These are phyloP conservation scores for Lochmaea capreae DNA, from an alignment of 2,888 invertebrate species.

Conservation along the genomic window DNA sequence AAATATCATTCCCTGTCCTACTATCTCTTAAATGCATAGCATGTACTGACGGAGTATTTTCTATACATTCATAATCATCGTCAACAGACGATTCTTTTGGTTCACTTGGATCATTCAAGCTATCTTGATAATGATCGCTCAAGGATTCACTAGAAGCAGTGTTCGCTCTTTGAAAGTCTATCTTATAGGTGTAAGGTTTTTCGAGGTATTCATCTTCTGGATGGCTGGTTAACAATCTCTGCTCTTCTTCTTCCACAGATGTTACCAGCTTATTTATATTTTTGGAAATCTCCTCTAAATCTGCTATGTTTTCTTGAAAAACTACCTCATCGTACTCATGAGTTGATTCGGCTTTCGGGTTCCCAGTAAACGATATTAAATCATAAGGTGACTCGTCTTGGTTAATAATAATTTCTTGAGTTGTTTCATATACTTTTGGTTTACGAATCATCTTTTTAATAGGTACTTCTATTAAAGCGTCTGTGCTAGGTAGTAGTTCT, in stretches of 20 bases:
- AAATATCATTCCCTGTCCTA: constrained; percentile 56
- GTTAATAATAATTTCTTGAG: constrained; percentile 56
- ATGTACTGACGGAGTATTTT: constrained; percentile 50
- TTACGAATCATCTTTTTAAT: constrained; percentile 59
- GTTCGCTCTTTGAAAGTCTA: constrained; percentile 48
- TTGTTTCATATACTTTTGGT: constrained; percentile 59
- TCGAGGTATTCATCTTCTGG: constrained; percentile 50
- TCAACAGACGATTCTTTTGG: constrained; percentile 46
- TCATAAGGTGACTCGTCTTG: constrained; percentile 37
- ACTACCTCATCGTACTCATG: constrained; percentile 55
- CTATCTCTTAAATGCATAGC: constrained; percentile 49
- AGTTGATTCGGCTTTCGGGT: constrained; percentile 31
- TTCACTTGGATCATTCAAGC: constrained; percentile 48
- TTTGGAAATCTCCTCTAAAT: constrained; percentile 47
- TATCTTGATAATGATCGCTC: constrained; percentile 49
- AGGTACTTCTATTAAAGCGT: constrained; percentile 64
- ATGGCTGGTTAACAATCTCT: constrained; percentile 47
- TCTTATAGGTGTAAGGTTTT: constrained; percentile 48
- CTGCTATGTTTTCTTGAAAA: constrained; percentile 41
- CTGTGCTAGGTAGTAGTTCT: constrained; percentile 61
- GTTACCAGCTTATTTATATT: constrained; percentile 49
- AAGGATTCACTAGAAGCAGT: constrained; percentile 59
- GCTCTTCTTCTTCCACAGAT: constrained; percentile 54
- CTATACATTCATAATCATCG: constrained; percentile 60
- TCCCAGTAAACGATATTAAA: constrained; percentile 43